Conservation (phyloP, 2,113 vertebrate species). For the Athene noctua region DNA sequence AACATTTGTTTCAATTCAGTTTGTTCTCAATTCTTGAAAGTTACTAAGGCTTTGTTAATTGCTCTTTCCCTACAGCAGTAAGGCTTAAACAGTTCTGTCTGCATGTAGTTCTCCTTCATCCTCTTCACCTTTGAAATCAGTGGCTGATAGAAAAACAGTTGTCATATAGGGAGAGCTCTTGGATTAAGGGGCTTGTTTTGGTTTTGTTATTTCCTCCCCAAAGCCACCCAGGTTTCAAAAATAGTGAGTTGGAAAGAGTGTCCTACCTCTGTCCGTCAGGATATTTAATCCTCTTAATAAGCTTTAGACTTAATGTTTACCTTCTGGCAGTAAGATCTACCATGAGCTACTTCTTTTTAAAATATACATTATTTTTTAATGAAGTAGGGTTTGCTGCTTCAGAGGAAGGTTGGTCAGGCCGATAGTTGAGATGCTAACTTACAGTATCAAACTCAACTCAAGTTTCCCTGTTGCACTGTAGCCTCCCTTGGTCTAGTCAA, state of each 20-base stretch:
- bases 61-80: neutral
- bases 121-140: neutral
- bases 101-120: neutral
- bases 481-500: neutral
- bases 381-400: neutral
- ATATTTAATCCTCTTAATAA: constrained; percentile 19
- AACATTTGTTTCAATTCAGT: neutral
- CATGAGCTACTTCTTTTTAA: neutral
- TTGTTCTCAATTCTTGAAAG: neutral
- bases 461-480: neutral
- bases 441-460: neutral
- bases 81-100: neutral
- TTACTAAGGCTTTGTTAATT: neutral
- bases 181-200: neutral
- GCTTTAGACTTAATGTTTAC: neutral
- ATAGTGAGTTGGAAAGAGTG: neutral
- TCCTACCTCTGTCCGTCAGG: neutral
- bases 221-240: neutral
- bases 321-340: neutral
- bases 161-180: neutral
- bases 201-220: neutral
- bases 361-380: neutral
- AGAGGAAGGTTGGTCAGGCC: neutral
- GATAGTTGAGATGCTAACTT: neutral
- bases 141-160: neutral